These are phyloP conservation scores for Steinernema scapterisci DNA, from an alignment of 2,888 invertebrate species.

Conservation along the genomic window DNA sequence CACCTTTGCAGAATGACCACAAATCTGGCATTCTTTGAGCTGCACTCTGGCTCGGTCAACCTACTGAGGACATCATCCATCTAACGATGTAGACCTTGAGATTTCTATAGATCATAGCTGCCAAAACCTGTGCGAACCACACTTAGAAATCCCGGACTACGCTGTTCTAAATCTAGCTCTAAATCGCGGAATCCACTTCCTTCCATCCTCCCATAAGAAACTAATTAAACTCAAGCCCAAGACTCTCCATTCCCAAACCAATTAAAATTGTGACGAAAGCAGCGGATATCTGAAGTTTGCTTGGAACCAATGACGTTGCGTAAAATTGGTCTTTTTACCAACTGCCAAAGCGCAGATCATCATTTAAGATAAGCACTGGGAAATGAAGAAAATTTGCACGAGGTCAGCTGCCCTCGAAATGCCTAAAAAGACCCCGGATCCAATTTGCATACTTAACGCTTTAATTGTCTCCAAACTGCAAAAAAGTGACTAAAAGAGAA, in stretches of 20 bases:
- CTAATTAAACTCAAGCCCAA: background rate
- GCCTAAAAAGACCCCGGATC: background rate
- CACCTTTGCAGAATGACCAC: too few species aligned
- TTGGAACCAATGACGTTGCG: too few species aligned
- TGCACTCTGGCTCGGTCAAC: too few species aligned
- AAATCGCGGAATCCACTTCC: too few species aligned
- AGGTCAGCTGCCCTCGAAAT: background rate
- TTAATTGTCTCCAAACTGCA: background rate
- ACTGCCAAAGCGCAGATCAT: background rate
- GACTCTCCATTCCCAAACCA: background rate
- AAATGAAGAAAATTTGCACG: background rate
- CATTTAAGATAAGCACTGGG: background rate
- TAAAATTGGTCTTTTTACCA: background rate
- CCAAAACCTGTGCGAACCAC: too few species aligned
- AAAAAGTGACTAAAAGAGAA: background rate
- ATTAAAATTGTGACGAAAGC: background rate
- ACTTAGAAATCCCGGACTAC: too few species aligned
- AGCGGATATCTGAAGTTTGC: background rate
- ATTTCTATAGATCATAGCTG: too few species aligned
- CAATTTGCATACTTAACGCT: background rate
- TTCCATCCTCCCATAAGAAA: too few species aligned
- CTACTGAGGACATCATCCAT: too few species aligned
- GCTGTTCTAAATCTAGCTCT: too few species aligned
- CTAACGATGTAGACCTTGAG: too few species aligned
- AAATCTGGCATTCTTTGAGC: too few species aligned